Base-by-base conservation (phyloP, 2,113 vertebrate species). In the Oenanthe oenanthe region DNA sequence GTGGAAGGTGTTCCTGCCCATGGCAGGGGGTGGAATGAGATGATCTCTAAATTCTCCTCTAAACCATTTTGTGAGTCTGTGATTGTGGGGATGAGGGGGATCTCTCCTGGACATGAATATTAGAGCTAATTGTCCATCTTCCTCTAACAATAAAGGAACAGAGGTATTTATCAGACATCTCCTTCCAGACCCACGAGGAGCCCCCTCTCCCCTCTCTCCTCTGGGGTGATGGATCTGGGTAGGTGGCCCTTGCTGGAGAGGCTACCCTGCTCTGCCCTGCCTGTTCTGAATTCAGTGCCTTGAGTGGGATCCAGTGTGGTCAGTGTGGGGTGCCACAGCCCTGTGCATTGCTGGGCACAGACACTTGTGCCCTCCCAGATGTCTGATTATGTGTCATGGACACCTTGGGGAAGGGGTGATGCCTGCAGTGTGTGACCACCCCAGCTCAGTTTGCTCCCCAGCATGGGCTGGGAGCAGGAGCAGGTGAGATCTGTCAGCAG, bases 381-480 rank as follows among this genome's bases (percentile, higher is more conserved):
- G 51, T 77, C 80, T 45, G 77, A 72, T 50, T 22, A 4, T 3
- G 9, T 62, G 72, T 78, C 12, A 12, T 48, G 78, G 54, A 43
- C 91, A 67, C 32, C 32, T 50, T 88, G 71, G 61, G 56, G 61
- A 92, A 50, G 75, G 28, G 75, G 42, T 66, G 87, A 34, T 81
- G 32, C 32, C 53, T 75, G 61, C 78, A 40, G 19, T 25, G 22
- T 73, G 62, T 83, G 60, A 6, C 42, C 1, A 7, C 32, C 45
- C 36, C 36, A 71, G 56, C 58, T 56, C 50, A n/a, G 1, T 26
- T 53, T 62, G 38, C 70, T 53, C 74, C 57, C 36, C 1, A 4
- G 1, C 14, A 3, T 0, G 3, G 36, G 10, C 57, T 4, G 3
- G 32, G 34, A 57, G 47, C 29, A 48, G 74, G n/a, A 62, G 42